phyloP scores from a whole-genome alignment of 1,140 invertebrate species.

The Drosophila ficusphila region DNA sequence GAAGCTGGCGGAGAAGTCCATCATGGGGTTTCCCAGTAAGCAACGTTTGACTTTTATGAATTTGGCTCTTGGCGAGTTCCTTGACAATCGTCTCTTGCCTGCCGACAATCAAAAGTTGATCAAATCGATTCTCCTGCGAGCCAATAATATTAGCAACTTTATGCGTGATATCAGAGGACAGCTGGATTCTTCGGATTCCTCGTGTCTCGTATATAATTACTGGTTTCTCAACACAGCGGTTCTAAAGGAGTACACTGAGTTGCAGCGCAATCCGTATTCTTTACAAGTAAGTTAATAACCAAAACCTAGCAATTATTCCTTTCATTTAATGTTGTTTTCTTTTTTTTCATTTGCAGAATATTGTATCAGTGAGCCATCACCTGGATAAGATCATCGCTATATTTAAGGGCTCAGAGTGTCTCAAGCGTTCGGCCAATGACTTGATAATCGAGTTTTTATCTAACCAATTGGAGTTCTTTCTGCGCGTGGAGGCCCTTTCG shows the following conservation, averaged over 20 bases:
- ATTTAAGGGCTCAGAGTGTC: conserved; percentile 12
- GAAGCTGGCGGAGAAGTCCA: conserved; percentile 53
- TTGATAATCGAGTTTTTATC: conserved; percentile 87
- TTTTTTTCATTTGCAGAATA: conserved; percentile 28
- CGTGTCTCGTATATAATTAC: conserved; percentile 41
- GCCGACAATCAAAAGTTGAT: conserved; percentile 54
- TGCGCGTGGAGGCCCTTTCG: conserved; percentile 94
- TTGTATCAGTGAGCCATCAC: conserved; percentile 41
- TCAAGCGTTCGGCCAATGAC: conserved; percentile 20
- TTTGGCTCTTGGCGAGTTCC: conserved; percentile 50
- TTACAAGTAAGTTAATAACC: conserved; percentile 33
- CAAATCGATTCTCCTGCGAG: conserved; percentile 37
- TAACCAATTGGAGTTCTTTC: conserved; percentile 94
- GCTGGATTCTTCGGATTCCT: conserved; percentile 41
- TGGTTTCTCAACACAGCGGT: conserved; percentile 23
- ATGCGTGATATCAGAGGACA: conserved; percentile 31
- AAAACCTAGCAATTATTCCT: accelerated
- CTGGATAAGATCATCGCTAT: conserved; percentile 51
- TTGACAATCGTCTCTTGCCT: conserved; percentile 48
- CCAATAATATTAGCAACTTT: conserved; percentile 35
- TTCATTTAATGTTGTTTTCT: too few relatives aligned
- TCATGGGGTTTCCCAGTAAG: conserved; percentile 40
- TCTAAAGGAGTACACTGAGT: conserved; percentile 51
- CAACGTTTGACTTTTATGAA: conserved; percentile 48
- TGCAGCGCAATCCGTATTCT: conserved; percentile 51